Evolutionary conservation across 2,888 invertebrate genomes (phyloP).

Genomic region (Chouioia cunea): DNA sequence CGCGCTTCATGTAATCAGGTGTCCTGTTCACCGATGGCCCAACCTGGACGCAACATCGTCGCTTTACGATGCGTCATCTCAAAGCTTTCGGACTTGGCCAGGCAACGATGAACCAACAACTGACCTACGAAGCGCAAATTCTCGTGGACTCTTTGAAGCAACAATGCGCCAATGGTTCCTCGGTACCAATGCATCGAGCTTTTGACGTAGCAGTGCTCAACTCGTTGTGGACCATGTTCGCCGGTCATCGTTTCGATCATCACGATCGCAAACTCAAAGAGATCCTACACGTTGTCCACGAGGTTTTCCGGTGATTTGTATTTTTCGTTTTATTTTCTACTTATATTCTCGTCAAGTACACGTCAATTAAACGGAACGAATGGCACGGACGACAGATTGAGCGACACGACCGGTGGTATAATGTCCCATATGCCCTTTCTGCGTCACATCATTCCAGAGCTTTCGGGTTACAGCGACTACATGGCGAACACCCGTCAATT

Average conservation of each 20-base stretch:
- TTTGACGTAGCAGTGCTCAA: constrained; percentile 78
- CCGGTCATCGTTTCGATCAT: constrained; percentile 76
- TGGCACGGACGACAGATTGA: constrained; percentile 70
- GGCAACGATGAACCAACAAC: constrained; percentile 72
- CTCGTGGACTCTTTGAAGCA: constrained; percentile 70
- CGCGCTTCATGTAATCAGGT: constrained; percentile 66
- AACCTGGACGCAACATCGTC: constrained; percentile 76
- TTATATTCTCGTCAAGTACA: too few relatives aligned
- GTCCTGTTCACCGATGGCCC: constrained; percentile 79
- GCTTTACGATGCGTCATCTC: constrained; percentile 77
- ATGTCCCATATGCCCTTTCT: constrained; percentile 79
- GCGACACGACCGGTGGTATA: constrained; percentile 78
- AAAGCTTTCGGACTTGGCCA: constrained; percentile 76
- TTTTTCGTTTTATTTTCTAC: not conserved
- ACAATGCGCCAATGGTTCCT: constrained; percentile 57
- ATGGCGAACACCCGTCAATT: constrained; percentile 71
- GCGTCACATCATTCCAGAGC: constrained; percentile 75
- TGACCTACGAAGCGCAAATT: constrained; percentile 72
- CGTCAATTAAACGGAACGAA: too few relatives aligned
- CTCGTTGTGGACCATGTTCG: constrained; percentile 78
- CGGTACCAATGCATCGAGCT: constrained; percentile 70
- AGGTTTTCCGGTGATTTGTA: constrained; percentile 72
- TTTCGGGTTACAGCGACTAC: constrained; percentile 75
- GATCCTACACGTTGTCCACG: constrained; percentile 74
- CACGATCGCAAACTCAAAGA: constrained; percentile 72